These are phyloP conservation scores for Thereuonema tuberculata DNA, from an alignment of 1,140 invertebrate species.

Conservation along the genomic window DNA sequence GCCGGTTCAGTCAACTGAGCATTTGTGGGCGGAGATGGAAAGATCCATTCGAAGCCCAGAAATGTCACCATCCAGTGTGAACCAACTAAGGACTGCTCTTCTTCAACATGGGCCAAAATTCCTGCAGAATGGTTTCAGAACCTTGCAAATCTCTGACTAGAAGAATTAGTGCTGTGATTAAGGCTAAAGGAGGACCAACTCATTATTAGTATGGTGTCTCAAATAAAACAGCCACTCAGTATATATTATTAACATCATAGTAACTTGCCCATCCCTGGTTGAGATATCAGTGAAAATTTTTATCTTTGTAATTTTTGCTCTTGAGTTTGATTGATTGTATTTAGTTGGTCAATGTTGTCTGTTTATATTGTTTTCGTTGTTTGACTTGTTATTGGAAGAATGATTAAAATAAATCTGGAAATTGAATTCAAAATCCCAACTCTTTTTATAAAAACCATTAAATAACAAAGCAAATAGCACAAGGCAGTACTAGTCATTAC, in stretches of 20 bases:
- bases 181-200: slow-evolving; percentile 1
- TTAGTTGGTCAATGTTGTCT: too few relatives aligned
- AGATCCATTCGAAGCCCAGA: background rate
- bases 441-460: too few relatives aligned
- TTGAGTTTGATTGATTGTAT: too few relatives aligned
- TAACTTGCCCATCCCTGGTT: background rate
- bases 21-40: background rate
- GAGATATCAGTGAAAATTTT: too few relatives aligned
- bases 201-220: slow-evolving; percentile 5
- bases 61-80: background rate
- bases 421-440: too few relatives aligned
- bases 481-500: too few relatives aligned
- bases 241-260: background rate
- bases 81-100: background rate
- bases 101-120: background rate
- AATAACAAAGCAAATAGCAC: too few relatives aligned
- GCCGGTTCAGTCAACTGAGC: background rate
- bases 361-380: too few relatives aligned
- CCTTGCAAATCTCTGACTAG: slow-evolving; percentile 1
- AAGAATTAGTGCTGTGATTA: slow-evolving; percentile 8
- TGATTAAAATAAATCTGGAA: too few relatives aligned
- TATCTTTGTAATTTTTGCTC: too few relatives aligned
- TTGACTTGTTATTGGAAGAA: too few relatives aligned
- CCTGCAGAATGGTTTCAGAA: background rate
- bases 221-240: background rate